Evolutionary conservation across 2,113 vertebrate species (phyloP).

Genomic region (Damaliscus lunatus): DNA sequence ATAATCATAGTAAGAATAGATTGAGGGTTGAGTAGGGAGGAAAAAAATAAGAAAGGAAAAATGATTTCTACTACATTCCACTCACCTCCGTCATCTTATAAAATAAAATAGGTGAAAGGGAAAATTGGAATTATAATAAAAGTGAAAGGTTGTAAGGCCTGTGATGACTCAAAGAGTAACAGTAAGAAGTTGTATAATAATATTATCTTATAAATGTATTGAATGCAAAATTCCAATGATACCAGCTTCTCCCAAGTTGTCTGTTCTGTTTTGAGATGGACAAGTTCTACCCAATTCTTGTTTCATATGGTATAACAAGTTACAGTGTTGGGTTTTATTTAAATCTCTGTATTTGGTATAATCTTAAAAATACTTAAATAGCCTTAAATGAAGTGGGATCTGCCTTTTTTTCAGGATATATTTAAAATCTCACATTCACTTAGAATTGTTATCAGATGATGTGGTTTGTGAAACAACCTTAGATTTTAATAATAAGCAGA

Average conservation of each 20-base stretch:
- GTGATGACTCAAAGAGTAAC: slow-evolving; percentile 17
- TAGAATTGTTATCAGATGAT: neutral
- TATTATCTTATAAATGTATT: neutral
- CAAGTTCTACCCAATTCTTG: neutral
- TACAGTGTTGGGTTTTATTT: neutral
- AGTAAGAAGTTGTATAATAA: neutral
- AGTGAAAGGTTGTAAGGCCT: slow-evolving; percentile 3
- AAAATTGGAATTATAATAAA: slow-evolving; percentile 7
- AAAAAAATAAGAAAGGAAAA: neutral
- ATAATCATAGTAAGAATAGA: neutral
- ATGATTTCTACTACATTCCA: neutral
- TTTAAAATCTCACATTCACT: neutral
- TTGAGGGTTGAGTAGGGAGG: neutral
- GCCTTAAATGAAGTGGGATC: neutral
- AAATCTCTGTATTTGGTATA: neutral
- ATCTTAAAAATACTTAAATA: neutral
- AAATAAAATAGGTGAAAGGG: neutral
- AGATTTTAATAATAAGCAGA: slow-evolving; percentile 27
- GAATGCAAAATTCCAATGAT: neutral
- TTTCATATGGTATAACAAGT: neutral
- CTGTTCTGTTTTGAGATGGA: neutral
- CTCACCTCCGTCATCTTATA: neutral
- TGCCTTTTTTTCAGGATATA: neutral
- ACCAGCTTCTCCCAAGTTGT: neutral
- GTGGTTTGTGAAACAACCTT: neutral